Evolutionary conservation across 35 echinoderm and acorn worm genomes (phyloP).

Genomic region (Anneissia japonica): DNA sequence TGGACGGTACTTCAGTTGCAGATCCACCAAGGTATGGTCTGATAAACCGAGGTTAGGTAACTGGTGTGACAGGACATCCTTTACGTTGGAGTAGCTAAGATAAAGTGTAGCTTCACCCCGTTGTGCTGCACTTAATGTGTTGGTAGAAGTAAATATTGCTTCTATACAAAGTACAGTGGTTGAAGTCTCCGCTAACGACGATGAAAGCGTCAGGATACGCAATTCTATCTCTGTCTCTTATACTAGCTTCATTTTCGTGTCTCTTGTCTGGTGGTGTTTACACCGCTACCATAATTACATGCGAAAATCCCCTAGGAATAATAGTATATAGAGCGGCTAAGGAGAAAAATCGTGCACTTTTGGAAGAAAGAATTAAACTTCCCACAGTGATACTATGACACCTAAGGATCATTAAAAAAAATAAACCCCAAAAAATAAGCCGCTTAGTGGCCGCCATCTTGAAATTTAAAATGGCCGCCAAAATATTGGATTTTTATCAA

Average conservation of each 20-base stretch:
- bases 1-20: conserved; percentile 39
- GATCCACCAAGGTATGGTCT: conserved; percentile 26
- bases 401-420: too few species aligned
- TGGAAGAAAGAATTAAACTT: too few species aligned
- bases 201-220: conserved; percentile 23
- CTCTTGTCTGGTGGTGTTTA: conserved; percentile 1
- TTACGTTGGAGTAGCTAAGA: conserved; percentile 37
- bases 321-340: too few species aligned
- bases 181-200: conserved; percentile 36
- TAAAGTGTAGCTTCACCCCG: conserved; percentile 1
- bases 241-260: neutral
- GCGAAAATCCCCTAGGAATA: conserved; percentile 13
- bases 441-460: too few species aligned
- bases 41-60: neutral
- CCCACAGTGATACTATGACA: too few species aligned
- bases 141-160: conserved; percentile 11
- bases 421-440: too few species aligned
- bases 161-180: conserved; percentile 5
- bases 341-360: too few species aligned
- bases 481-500: too few species aligned
- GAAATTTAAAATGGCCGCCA: too few species aligned
- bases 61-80: neutral
- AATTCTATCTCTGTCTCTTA: neutral
- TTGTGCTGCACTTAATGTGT: conserved; percentile 13
- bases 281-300: neutral